Base-by-base conservation (phyloP, 2,797 vertebrate species). In the Avahi laniger region DNA sequence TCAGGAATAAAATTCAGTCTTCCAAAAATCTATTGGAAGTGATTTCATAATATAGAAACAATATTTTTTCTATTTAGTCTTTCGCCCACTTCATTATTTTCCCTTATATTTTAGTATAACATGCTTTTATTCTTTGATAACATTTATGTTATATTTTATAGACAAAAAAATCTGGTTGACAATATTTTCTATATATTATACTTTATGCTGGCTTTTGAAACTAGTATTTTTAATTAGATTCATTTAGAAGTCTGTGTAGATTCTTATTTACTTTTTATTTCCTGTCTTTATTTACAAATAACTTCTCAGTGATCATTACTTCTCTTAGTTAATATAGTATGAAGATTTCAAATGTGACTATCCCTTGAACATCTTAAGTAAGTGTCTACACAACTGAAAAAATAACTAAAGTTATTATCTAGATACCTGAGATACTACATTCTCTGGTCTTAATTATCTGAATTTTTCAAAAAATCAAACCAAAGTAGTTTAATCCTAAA, bases 361-460 rank as follows among this genome's bases (percentile, higher is more conserved):
- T 33, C 76, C 4, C 30, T 43, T 88, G 43, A n/a, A 6, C 4
- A 28, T 81, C 61, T 84, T 81, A 76, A 87, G 9, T 72, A 38
- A 48, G 5, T 91, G 4, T 7, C 4, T 65, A 48, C 43, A 93
- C 76, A 89, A 24, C 20, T 67, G 13, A 87, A 80, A 78, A 76
- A 54, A 70, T 5, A 52, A 89, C 81, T 91, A 54, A 96, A 86
- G 2, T 91, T 9, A 33, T 95, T 61, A 93, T 67, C 30, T 85
- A 52, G 10, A 86, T 78, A 33, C 5, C 17, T 69, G 30, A 35
- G 0, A 70, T 63, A 30, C 7, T 33, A 76, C 30, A 80, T 87
- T 91, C 30, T 75, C 7, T 78, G 38, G 3, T 76, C 43, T 94
- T 48, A 89, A 35, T 81, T 93, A 96, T 75, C 28, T 95, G 26